Evolutionary conservation across 2,797 vertebrate genomes (phyloP).

Genomic region (Chelonia mydas): DNA sequence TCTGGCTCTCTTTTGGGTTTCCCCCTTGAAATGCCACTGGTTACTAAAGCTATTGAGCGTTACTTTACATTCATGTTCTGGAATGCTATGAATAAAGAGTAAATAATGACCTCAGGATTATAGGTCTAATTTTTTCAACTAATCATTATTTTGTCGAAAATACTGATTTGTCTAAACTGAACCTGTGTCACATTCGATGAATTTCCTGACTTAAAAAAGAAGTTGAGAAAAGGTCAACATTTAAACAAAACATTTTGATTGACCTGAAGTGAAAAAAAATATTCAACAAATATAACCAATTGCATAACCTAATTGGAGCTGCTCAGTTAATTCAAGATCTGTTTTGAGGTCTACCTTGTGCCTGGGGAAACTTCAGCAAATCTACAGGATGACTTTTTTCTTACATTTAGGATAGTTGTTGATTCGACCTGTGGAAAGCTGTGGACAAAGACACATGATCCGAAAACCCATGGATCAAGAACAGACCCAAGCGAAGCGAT

Average conservation of each 20-base stretch:
- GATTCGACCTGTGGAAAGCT: slow-evolving; percentile 79
- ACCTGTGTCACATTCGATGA: neutral
- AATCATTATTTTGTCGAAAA: neutral
- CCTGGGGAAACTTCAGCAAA: neutral
- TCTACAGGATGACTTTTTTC: neutral
- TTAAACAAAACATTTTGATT: neutral
- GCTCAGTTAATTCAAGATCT: neutral
- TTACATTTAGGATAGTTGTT: slow-evolving; percentile 80
- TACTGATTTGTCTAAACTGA: neutral
- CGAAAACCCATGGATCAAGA: slow-evolving; percentile 84
- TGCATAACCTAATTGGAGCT: neutral
- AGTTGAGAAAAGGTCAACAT: neutral
- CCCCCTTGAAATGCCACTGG: neutral
- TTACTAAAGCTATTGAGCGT: neutral
- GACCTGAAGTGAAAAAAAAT: neutral
- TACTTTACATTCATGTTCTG: accelerated
- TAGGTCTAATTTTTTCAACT: neutral
- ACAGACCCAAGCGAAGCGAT: slow-evolving; percentile 79
- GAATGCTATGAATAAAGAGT: neutral
- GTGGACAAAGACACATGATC: slow-evolving; percentile 84
- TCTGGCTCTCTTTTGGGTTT: neutral
- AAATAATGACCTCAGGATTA: neutral
- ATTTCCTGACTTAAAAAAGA: neutral
- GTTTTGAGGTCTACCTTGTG: accelerated
- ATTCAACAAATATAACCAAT: neutral